These are phyloP conservation scores for Julus scanicus DNA, from an alignment of 2,888 invertebrate species.

Conservation along the genomic window DNA sequence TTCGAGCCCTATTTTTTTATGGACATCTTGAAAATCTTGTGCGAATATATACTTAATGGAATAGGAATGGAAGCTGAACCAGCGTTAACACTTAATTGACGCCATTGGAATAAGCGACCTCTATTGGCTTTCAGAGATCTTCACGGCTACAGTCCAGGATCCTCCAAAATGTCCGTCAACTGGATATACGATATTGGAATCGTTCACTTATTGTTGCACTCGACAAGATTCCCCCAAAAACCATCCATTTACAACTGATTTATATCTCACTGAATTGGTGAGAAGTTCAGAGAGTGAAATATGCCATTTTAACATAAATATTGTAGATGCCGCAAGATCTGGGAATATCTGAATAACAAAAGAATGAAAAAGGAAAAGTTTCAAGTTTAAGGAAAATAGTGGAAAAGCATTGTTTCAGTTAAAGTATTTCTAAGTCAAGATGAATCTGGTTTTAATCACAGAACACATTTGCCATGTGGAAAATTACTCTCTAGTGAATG, in stretches of 20 bases:
- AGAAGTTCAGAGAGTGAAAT: too few species aligned
- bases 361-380: too few species aligned
- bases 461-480: too few species aligned
- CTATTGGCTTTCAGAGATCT: not conserved
- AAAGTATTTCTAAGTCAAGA: too few species aligned
- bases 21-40: slow-evolving; percentile 13
- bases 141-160: not conserved
- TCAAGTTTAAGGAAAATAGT: too few species aligned
- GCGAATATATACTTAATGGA: not conserved
- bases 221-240: not conserved
- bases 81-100: not conserved
- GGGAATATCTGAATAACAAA: too few species aligned
- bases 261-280: not conserved
- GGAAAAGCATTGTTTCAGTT: too few species aligned
- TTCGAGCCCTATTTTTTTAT: too few species aligned
- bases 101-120: slow-evolving; percentile 15
- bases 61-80: slow-evolving; percentile 30
- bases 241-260: not conserved
- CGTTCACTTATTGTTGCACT: not conserved
- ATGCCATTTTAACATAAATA: too few species aligned
- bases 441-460: too few species aligned
- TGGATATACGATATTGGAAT: not conserved
- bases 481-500: too few species aligned
- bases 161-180: not conserved
- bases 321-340: not conserved